Evolutionary conservation across 2,113 vertebrate genomes (phyloP).

Genomic region (Ranitomeya imitator): DNA sequence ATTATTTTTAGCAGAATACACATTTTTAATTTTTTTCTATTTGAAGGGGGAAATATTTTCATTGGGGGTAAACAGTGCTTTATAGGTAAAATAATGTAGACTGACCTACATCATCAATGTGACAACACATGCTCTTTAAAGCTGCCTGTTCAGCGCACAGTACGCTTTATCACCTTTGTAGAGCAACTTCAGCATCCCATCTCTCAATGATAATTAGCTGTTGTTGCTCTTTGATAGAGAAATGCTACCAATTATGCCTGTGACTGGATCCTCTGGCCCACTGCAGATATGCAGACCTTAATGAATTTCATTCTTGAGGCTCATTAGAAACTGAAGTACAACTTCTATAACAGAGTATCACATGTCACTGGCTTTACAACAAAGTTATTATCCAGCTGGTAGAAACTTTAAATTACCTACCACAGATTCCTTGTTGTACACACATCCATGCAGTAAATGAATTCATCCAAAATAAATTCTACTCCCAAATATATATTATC

Average conservation of each 20-base stretch:
- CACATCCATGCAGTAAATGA: slow-evolving; percentile 15
- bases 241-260: slow-evolving; percentile 39
- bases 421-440: slow-evolving; percentile 53
- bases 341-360: neutral
- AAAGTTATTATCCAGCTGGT: slow-evolving; percentile 13
- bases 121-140: slow-evolving; percentile 16
- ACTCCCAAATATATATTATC: too few species aligned
- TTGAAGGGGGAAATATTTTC: neutral
- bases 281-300: neutral
- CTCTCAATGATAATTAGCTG: slow-evolving; percentile 47
- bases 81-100: neutral
- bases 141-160: slow-evolving; percentile 33
- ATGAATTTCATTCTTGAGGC: slow-evolving; percentile 44
- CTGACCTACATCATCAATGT: neutral
- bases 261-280: neutral
- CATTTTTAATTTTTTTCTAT: neutral
- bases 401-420: slow-evolving; percentile 61
- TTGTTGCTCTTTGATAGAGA: slow-evolving; percentile 41
- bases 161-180: neutral
- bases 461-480: neutral
- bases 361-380: slow-evolving; percentile 39
- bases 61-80: neutral
- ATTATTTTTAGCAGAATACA: neutral
- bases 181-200: slow-evolving; percentile 2
- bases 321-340: slow-evolving; percentile 38